Conservation (phyloP, 2,888 invertebrate species). For the Sesia apiformis region DNA sequence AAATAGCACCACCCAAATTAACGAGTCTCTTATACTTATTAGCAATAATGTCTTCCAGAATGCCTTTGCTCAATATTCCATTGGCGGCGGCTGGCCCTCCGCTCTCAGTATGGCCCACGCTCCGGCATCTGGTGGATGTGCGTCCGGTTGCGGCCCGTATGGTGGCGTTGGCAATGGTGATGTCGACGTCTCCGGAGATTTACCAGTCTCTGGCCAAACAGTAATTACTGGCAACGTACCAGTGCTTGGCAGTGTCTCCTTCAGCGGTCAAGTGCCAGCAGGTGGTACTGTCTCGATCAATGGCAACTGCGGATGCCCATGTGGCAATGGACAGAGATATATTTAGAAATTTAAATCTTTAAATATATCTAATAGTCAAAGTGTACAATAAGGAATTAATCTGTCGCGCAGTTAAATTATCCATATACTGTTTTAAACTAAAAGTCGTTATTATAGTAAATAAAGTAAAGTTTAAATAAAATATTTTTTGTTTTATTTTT, state of each 20-base stretch:
- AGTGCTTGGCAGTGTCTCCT: conserved; percentile 29
- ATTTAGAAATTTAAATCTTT: not conserved
- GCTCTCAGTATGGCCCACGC: not conserved
- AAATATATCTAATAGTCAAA: no score
- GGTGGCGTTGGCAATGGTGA: conserved; percentile 7
- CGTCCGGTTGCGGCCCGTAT: not conserved
- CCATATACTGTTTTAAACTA: no score
- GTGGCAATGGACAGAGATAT: conserved; percentile 9
- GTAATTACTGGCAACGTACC: conserved; percentile 29
- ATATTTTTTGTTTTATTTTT: no score
- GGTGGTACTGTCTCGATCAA: conserved; percentile 18
- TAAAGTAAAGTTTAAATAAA: no score
- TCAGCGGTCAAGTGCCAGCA: conserved; percentile 26
- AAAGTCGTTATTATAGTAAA: no score
- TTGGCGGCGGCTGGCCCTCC: not conserved
- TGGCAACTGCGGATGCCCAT: conserved; percentile 17
- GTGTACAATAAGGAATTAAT: no score
- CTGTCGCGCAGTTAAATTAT: no score
- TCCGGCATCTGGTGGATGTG: not conserved
- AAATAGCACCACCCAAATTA: no score
- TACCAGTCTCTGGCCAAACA: conserved; percentile 18
- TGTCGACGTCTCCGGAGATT: conserved; percentile 9
- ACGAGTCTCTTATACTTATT: no score
- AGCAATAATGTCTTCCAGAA: conserved; percentile 3
- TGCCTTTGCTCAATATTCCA: conserved; percentile 4